phyloP scores from a whole-genome alignment of 2,113 vertebrate species.

The Eurypyga helias region DNA sequence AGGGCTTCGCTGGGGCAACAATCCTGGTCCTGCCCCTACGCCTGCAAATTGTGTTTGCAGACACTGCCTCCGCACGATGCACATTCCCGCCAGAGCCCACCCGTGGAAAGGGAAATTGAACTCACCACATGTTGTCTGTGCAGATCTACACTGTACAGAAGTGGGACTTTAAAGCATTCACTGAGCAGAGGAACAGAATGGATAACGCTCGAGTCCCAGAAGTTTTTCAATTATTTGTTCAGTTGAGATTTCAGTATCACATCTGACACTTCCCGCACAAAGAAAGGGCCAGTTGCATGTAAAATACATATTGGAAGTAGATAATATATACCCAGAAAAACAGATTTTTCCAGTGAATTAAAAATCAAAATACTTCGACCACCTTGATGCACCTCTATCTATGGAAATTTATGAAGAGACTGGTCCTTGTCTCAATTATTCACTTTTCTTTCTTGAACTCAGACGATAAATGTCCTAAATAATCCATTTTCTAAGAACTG shows the following conservation, averaged over 20 bases:
- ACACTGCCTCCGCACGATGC: rapidly evolving
- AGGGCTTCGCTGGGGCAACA: too few species aligned
- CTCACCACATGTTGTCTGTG: not conserved
- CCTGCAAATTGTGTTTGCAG: too few species aligned
- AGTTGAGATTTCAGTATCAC: not conserved
- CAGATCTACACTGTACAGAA: not conserved
- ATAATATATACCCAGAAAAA: not conserved
- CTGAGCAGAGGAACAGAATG: not conserved
- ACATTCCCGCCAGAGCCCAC: not conserved
- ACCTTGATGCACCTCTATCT: rapidly evolving
- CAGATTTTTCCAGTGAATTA: not conserved
- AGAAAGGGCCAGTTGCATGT: not conserved
- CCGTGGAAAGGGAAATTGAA: not conserved
- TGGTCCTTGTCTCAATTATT: not conserved
- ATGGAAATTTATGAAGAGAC: not conserved
- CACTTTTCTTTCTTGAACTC: not conserved
- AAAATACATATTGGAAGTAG: not conserved
- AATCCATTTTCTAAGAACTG: not conserved
- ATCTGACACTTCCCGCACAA: not conserved
- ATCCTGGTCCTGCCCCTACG: too few species aligned
- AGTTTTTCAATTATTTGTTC: not conserved
- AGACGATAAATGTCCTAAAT: not conserved
- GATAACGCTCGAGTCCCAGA: not conserved
- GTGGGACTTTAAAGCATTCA: not conserved
- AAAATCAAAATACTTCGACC: not conserved